These are phyloP conservation scores for Apodemus speciosus DNA, from an alignment of 2,113 vertebrate species.

Conservation along the genomic window DNA sequence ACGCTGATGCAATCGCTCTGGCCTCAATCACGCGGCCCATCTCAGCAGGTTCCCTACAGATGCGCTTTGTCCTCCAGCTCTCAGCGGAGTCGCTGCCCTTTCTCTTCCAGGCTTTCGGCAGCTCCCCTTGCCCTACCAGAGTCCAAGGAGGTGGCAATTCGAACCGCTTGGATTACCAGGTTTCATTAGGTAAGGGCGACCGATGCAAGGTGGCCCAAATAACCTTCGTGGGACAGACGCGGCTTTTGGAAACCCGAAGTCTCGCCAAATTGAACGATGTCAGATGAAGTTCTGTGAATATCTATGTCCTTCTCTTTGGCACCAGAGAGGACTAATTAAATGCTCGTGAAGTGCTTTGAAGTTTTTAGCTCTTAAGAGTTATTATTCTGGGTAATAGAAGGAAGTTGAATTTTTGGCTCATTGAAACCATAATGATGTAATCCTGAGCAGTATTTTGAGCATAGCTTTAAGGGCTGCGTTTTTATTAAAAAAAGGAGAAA, in stretches of 20 bases:
- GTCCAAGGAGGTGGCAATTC: not conserved
- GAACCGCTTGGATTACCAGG: slow-evolving; percentile 1
- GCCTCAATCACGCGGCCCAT: slow-evolving; percentile 45
- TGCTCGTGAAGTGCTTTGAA: slow-evolving; percentile 66
- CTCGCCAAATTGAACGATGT: slow-evolving; percentile 70
- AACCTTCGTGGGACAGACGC: slow-evolving; percentile 1
- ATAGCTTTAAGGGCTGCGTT: slow-evolving; percentile 21
- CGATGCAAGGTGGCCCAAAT: slow-evolving; percentile 42
- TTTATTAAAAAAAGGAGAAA: slow-evolving; percentile 60
- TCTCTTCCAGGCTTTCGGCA: slow-evolving; percentile 48
- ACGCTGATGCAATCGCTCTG: slow-evolving; percentile 31
- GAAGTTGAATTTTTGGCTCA: slow-evolving; percentile 64
- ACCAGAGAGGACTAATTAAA: slow-evolving; percentile 60
- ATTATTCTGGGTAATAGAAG: slow-evolving; percentile 63
- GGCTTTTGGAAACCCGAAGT: slow-evolving; percentile 50
- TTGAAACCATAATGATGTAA: slow-evolving; percentile 30
- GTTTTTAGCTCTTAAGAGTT: slow-evolving; percentile 66
- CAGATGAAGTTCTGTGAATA: slow-evolving; percentile 56
- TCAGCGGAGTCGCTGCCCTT: slow-evolving; percentile 3
- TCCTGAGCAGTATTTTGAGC: not conserved
- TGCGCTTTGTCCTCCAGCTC: slow-evolving; percentile 53
- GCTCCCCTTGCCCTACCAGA: not conserved
- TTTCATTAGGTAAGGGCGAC: slow-evolving; percentile 50
- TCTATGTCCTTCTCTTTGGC: slow-evolving; percentile 65
- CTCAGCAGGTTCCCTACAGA: slow-evolving; percentile 22